Evolutionary conservation across 1,140 invertebrate species (phyloP).

Genomic region (Lysiphlebus fabarum): DNA sequence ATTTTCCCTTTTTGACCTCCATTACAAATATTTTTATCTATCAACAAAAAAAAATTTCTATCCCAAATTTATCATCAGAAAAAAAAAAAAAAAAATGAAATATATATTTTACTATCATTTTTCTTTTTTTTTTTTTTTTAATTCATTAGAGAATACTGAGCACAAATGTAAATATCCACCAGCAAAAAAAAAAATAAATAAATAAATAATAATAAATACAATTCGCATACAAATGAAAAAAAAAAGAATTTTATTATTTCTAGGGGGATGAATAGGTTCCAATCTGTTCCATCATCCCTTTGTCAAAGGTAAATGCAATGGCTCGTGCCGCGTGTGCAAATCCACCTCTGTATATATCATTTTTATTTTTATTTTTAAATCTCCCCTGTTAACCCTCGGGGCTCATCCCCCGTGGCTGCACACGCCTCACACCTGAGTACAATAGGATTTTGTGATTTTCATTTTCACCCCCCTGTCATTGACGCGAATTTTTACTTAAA

Average conservation of each 20-base stretch:
- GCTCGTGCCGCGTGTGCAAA: slow-evolving; percentile 56
- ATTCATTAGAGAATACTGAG: too few relatives aligned
- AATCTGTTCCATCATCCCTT: slow-evolving; percentile 49
- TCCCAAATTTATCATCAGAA: too few relatives aligned
- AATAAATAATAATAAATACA: too few relatives aligned
- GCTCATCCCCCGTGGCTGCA: slow-evolving; percentile 31
- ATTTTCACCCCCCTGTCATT: slow-evolving; percentile 15
- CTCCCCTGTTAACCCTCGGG: slow-evolving; percentile 12
- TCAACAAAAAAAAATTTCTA: too few relatives aligned
- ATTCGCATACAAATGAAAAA: too few relatives aligned
- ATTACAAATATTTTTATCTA: neutral
- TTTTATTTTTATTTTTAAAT: neutral
- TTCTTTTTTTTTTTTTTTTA: too few relatives aligned
- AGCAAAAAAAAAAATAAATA: too few relatives aligned
- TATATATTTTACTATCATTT: too few relatives aligned
- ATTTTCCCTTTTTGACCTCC: neutral
- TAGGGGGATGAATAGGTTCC: slow-evolving; percentile 38
- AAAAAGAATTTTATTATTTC: too few relatives aligned
- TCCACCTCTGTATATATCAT: slow-evolving; percentile 34
- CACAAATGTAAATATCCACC: too few relatives aligned
- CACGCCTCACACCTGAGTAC: slow-evolving; percentile 47
- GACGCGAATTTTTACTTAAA: slow-evolving; percentile 7
- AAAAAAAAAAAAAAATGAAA: too few relatives aligned
- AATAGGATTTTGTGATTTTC: slow-evolving; percentile 35
- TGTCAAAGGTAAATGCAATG: slow-evolving; percentile 34